Evolutionary conservation across 2,113 vertebrate species (phyloP), one percentile per base, ranked within the genome.

Genomic region (Amia ocellicauda): DNA sequence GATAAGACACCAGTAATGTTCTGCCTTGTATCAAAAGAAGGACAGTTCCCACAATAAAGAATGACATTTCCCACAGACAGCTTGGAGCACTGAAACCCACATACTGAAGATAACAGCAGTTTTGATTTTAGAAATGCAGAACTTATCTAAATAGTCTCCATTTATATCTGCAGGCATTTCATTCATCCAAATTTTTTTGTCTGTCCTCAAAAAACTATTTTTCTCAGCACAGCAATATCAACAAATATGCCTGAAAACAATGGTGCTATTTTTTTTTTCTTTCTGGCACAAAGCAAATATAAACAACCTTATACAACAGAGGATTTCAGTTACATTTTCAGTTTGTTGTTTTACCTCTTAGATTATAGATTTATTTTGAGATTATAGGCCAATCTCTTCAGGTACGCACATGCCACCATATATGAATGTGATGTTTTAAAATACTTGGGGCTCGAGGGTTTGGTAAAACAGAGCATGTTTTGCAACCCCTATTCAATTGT

Each of bases 11-110:
- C 71, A 69, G 68, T 71, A 69, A 81, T 78, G 17, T 52, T 67
- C 68, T 60, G 69, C 65, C 3, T 58, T 1, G 41, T 78, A 71
- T 80, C 72, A 73, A 74, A 71, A 69, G 64, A 63, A 64, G 51
- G 61, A 23, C 58, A 56, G 74, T 82, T 83, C 76, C 80, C 82
- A 83, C 82, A 82, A 67, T 68, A 63, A 65, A 57, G 60, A 42
- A 50, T 28, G 69, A 78, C 73, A 74, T 63, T 82, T 83, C 81
- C 78, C 83, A 78, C 80, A 74, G 77, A 79, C 68, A 0, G 68
- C 24, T 42, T 19, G 40, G 58, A 75, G 59, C 27, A 47, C 14
- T 23, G 41, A 0, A 49, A 54, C 20, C 60, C 73, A 71, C 74
- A 71, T 69, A 69, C 63, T 3, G 0, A 3, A 5, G 66, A 62